Evolutionary conservation across 2,797 vertebrate genomes (phyloP), one percentile per base, ranked within the genome.

Genomic region (Chelonia mydas): DNA sequence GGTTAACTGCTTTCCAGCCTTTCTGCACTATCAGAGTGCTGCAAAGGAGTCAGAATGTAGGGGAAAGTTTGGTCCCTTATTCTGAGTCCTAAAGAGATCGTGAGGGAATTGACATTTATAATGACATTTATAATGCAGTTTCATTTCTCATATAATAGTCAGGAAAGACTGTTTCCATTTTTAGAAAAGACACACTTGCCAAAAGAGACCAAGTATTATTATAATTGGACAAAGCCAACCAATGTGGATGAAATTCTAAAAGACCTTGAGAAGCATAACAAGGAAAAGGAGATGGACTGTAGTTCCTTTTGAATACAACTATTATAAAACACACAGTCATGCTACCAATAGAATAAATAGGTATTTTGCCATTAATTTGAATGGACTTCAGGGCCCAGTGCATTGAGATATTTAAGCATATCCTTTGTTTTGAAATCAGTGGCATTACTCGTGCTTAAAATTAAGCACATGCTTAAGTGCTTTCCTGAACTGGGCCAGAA

Each of bases 191-290:
- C 65, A 0, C 84, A 79, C 45, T 47, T 37, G 45, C 4, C 72
- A 87, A 72, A 84, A 87, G 19, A 15, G 61, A 61, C 21, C 4
- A 15, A 1, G 8, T 0, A 0, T 2, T 28, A 11, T 3, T 0
- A 0, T 27, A 93, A 80, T 5, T 1, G 3, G 50, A 88, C 1
- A 25, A 84, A n/a, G 65, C 65, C 65, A 68, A 68, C 5, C 65
- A 68, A 2, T 1, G 5, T 19, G 31, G 51, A 51, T 59, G 33
- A 88, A 91, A 78, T 59, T 51, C 50, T 37, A 45, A 57, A 7
- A 49, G 11, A 27, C 23, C 28, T 51, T 65, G 65, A 37, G n/a
- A 8, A 68, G 16, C 33, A 37, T 21, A 37, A 68, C n/a, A 68
- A 65, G n/a, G 17, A 37, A 68, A 68, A 68, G 1, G 0, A 81